phyloP scores from a whole-genome alignment of 2,797 vertebrate genomes.

The Sebastes vulpes region DNA sequence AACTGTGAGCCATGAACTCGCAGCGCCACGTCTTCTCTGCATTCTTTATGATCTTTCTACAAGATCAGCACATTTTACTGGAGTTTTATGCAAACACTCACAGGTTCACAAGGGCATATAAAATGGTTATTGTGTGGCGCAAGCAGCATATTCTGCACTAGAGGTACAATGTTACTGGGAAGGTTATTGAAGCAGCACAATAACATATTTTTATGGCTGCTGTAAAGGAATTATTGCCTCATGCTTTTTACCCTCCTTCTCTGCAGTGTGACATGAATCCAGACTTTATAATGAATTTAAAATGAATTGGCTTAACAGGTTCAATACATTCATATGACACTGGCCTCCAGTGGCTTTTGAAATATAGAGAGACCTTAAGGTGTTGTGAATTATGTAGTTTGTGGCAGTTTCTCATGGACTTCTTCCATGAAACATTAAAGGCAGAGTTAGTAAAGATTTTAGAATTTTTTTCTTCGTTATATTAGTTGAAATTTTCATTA shows the following conservation, averaged over 20 bases:
- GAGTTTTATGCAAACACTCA: conserved; percentile 46
- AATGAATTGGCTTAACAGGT: background rate
- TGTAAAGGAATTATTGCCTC: conserved; percentile 27
- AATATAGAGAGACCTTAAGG: background rate
- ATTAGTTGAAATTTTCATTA: too few species aligned
- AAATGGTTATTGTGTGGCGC: conserved; percentile 53
- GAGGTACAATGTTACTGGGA: conserved; percentile 53
- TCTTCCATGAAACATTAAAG: background rate
- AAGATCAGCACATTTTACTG: conserved; percentile 49
- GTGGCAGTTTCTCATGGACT: background rate
- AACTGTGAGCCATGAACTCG: conserved; percentile 7
- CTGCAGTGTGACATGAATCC: conserved; percentile 15
- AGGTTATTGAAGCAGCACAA: conserved; percentile 54
- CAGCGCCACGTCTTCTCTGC: conserved; percentile 13
- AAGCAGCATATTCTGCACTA: conserved; percentile 24
- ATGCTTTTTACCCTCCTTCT: background rate
- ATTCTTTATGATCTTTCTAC: conserved; percentile 39
- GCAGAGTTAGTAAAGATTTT: too few species aligned
- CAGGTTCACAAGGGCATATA: conserved; percentile 56
- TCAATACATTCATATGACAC: background rate
- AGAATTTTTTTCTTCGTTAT: too few species aligned
- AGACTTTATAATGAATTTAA: conserved; percentile 1
- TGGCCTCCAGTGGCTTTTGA: background rate
- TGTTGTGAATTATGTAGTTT: background rate
- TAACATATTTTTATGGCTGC: conserved; percentile 39